A percentile compares a stretch with the other conserved stretches of the same genome.
Evolutionary conservation across 2,888 invertebrate species (phyloP).

Genomic region (Eristalis arbustorum): DNA sequence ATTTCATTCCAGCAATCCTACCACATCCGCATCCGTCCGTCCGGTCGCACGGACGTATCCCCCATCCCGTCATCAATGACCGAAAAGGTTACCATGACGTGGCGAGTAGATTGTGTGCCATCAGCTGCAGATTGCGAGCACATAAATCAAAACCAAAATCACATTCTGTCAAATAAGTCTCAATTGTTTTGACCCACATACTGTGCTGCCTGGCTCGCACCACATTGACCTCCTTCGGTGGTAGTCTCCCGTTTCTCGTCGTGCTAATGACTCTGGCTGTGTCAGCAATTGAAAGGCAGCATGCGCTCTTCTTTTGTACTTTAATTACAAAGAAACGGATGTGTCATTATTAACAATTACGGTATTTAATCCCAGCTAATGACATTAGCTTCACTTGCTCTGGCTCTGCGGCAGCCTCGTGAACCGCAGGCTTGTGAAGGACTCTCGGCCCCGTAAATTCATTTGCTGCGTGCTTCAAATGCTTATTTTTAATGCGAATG

Average conservation of each 20-base stretch:
- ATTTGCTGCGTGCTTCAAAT: slow-evolving; percentile 41
- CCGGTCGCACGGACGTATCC: slow-evolving; percentile 23
- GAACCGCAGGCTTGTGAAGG: slow-evolving; percentile 14
- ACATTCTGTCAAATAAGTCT: slow-evolving; percentile 68
- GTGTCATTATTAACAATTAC: slow-evolving; percentile 68
- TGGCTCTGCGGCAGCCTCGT: slow-evolving; percentile 14
- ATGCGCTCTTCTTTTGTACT: slow-evolving; percentile 37
- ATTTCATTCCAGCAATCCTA: slow-evolving; percentile 47
- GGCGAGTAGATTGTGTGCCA: slow-evolving; percentile 24
- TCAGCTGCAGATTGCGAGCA: slow-evolving; percentile 50
- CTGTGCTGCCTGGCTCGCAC: neutral
- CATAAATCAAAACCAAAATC: slow-evolving; percentile 68
- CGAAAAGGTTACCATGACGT: slow-evolving; percentile 27
- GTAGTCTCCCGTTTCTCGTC: slow-evolving; percentile 4
- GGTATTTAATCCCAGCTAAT: slow-evolving; percentile 60
- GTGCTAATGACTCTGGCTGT: slow-evolving; percentile 48
- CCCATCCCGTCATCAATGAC: slow-evolving; percentile 4
- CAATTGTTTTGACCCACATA: slow-evolving; percentile 69
- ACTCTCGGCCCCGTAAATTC: slow-evolving; percentile 37
- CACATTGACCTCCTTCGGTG: slow-evolving; percentile 24
- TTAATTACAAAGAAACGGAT: slow-evolving; percentile 60
- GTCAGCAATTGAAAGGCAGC: slow-evolving; percentile 43
- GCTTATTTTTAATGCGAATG: slow-evolving; percentile 48
- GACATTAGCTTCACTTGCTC: slow-evolving; percentile 37
- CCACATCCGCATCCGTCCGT: slow-evolving; percentile 33